These are phyloP conservation scores for Probosciger aterrimus DNA, from an alignment of 2,113 vertebrate genomes.

Conservation along the genomic window DNA sequence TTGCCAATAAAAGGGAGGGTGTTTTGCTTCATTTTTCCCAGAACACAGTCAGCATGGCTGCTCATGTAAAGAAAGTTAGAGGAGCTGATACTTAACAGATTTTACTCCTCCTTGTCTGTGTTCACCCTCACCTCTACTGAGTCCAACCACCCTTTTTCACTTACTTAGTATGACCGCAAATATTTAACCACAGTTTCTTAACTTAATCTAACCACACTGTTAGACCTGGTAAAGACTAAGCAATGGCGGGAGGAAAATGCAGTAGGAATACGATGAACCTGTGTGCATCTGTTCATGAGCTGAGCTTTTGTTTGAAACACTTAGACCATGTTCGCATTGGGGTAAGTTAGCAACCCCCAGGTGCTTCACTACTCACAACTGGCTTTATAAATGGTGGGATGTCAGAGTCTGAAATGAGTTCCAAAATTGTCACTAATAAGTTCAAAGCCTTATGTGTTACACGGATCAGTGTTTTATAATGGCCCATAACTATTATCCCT, in stretches of 20 bases:
- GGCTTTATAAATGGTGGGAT: neutral
- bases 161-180: neutral
- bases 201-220: neutral
- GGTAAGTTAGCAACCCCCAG: neutral
- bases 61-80: neutral
- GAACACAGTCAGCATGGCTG: constrained; percentile 25
- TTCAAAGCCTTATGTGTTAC: neutral
- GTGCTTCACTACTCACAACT: neutral
- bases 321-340: accelerated
- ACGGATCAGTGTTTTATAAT: neutral
- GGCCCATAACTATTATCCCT: neutral
- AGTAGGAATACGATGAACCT: neutral
- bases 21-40: constrained; percentile 23
- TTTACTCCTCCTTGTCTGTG: neutral
- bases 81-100: neutral
- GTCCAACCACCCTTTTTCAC: constrained; percentile 5
- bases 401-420: neutral
- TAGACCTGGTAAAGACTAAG: neutral
- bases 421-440: neutral
- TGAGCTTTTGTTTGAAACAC: neutral
- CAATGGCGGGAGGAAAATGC: neutral
- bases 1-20: constrained; percentile 37
- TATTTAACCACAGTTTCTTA: neutral
- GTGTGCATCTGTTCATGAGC: neutral
- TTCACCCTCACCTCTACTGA: neutral